These are phyloP conservation scores for Nasonia oneida DNA, from an alignment of 2,888 invertebrate genomes.

Conservation along the genomic window DNA sequence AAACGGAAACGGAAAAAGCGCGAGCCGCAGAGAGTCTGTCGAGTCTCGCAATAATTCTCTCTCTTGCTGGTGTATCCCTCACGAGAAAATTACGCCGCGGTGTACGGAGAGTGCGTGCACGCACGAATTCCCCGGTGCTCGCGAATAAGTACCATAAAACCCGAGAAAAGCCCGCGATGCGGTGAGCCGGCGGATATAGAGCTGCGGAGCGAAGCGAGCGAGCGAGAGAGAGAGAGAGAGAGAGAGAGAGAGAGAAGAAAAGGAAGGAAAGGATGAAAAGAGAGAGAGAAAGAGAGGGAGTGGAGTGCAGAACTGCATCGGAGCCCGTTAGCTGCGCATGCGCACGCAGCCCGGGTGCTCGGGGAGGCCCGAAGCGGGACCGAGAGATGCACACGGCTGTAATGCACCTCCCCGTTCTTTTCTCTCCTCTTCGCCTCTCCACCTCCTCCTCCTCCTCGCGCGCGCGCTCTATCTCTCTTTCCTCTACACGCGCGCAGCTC, in stretches of 20 bases:
- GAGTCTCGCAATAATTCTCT: neutral
- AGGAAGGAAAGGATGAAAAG: neutral
- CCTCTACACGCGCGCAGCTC: neutral
- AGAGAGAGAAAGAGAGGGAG: neutral
- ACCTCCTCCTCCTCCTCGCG: neutral
- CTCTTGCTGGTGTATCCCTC: neutral
- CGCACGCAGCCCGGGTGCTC: neutral
- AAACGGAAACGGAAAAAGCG: constrained; percentile 36
- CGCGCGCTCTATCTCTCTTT: neutral
- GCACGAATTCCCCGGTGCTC: constrained; percentile 1
- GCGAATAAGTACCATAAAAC: neutral
- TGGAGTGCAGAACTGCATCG: constrained; percentile 24
- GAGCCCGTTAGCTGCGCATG: constrained; percentile 62
- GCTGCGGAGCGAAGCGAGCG: neutral
- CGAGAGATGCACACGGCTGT: constrained; percentile 36
- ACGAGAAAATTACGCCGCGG: neutral
- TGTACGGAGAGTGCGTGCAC: neutral
- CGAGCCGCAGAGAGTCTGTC: neutral
- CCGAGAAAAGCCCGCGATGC: constrained; percentile 3
- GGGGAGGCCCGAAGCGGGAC: constrained; percentile 58
- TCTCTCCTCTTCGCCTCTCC: neutral
- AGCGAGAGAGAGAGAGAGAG: neutral
- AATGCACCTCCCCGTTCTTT: constrained; percentile 20
- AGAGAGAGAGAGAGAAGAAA: neutral
- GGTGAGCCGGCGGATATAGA: constrained; percentile 3